These are phyloP conservation scores for Erpornis zantholeuca DNA, from an alignment of 2,113 vertebrate genomes.

Conservation along the genomic window DNA sequence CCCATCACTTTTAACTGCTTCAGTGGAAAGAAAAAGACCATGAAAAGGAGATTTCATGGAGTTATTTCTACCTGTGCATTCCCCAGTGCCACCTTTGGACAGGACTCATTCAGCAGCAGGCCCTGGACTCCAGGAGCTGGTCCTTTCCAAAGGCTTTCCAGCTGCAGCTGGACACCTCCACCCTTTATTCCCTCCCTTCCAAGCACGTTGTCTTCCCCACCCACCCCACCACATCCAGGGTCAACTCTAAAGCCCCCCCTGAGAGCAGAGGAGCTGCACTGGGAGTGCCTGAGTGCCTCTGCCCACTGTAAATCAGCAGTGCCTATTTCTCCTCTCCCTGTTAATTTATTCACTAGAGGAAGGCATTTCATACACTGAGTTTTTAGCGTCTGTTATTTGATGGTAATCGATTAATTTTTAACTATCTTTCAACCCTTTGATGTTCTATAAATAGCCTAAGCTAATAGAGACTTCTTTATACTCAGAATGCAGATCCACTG, in stretches of 20 bases:
- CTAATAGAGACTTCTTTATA: conserved; percentile 68
- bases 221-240: not conserved
- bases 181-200: not conserved
- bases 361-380: conserved; percentile 28
- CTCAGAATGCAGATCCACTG: conserved; percentile 32
- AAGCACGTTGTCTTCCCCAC: not conserved
- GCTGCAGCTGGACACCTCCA: not conserved
- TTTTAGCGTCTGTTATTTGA: conserved; percentile 53
- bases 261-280: not conserved
- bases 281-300: not conserved
- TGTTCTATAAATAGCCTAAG: conserved; percentile 66
- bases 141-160: not conserved
- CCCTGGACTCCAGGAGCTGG: not conserved
- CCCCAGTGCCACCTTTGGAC: not conserved
- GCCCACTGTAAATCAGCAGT: not conserved
- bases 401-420: conserved; percentile 66
- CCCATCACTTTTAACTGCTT: not conserved
- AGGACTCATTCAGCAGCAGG: not conserved
- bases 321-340: not conserved
- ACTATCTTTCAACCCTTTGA: conserved; percentile 55
- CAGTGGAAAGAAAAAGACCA: not conserved
- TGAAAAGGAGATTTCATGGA: not conserved
- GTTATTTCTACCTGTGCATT: not conserved
- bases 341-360: conserved; percentile 14
- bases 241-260: not conserved